A percentile compares a stretch with the other conserved stretches of the same genome.
Conservation (phyloP, 1,140 invertebrate genomes). For the Anastrepha obliqua region DNA sequence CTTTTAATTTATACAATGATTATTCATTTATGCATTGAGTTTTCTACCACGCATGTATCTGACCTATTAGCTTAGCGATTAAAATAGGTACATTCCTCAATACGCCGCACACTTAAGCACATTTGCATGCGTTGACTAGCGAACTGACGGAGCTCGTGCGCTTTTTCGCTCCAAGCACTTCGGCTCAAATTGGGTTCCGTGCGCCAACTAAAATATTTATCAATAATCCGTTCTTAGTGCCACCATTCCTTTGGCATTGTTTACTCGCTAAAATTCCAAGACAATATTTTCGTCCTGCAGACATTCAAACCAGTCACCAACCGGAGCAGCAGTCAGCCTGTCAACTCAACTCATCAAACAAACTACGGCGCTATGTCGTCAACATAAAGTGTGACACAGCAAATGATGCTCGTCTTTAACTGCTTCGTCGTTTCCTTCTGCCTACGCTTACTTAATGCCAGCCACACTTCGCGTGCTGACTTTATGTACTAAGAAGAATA, state of each 20-base stretch:
- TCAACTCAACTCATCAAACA: constrained; percentile 1
- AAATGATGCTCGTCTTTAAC: constrained; percentile 50
- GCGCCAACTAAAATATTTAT: constrained; percentile 27
- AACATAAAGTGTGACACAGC: constrained; percentile 34
- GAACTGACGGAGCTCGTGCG: background rate
- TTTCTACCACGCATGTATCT: background rate
- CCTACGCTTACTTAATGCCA: background rate
- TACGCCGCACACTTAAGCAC: background rate
- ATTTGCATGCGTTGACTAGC: background rate
- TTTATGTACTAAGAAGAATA: background rate
- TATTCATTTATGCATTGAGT: constrained; percentile 15
- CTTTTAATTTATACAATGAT: constrained; percentile 39
- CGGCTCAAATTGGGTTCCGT: constrained; percentile 29
- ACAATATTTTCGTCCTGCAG: constrained; percentile 35
- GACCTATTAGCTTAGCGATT: background rate
- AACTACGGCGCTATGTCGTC: constrained; percentile 1
- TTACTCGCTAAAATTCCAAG: constrained; percentile 13
- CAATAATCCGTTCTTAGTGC: background rate
- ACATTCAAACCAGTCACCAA: constrained; percentile 11
- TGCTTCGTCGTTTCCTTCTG: background rate
- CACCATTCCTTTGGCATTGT: constrained; percentile 15
- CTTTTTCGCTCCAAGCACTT: background rate
- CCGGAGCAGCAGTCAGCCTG: background rate
- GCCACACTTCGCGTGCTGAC: background rate
- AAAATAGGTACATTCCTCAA: background rate